phyloP scores from a whole-genome alignment of 2,113 vertebrate species.

The Hiodon tergisus region DNA sequence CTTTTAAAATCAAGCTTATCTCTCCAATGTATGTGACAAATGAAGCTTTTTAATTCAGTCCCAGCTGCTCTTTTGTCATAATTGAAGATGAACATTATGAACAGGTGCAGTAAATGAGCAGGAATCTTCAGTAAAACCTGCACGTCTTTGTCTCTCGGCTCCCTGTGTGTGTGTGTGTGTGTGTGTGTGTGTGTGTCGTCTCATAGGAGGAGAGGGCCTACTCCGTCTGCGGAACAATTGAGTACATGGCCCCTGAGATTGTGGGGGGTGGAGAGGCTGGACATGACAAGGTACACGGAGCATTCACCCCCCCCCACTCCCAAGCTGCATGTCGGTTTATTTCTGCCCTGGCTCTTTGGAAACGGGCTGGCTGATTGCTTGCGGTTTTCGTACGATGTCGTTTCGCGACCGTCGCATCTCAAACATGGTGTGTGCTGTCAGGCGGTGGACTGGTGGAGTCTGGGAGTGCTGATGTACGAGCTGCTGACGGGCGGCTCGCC shows the following conservation, averaged over 20 bases:
- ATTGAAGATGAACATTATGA: no score
- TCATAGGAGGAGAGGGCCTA: conserved; percentile 82
- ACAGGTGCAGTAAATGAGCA: no score
- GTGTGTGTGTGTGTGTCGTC: neutral
- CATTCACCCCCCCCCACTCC: neutral
- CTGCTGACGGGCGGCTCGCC: conserved; percentile 93
- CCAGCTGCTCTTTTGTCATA: no score
- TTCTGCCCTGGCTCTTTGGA: no score
- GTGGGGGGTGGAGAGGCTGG: conserved; percentile 87
- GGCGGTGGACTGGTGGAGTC: conserved; percentile 99
- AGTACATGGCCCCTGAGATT: conserved; percentile 98
- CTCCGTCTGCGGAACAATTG: conserved; percentile 95
- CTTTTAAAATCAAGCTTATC: no score
- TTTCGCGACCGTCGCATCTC: conserved; percentile 8
- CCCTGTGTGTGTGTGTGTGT: no score
- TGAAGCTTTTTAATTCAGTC: no score
- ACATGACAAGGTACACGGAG: conserved; percentile 82
- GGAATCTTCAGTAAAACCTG: no score
- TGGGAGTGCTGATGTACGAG: conserved; percentile 96
- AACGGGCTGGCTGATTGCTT: neutral
- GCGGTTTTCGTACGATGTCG: neutral
- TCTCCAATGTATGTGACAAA: no score
- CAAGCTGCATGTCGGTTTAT: no score
- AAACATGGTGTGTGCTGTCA: conserved; percentile 37
- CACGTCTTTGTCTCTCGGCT: no score